These are phyloP conservation scores for Amia ocellicauda DNA, from an alignment of 2,113 vertebrate species.

Conservation along the genomic window DNA sequence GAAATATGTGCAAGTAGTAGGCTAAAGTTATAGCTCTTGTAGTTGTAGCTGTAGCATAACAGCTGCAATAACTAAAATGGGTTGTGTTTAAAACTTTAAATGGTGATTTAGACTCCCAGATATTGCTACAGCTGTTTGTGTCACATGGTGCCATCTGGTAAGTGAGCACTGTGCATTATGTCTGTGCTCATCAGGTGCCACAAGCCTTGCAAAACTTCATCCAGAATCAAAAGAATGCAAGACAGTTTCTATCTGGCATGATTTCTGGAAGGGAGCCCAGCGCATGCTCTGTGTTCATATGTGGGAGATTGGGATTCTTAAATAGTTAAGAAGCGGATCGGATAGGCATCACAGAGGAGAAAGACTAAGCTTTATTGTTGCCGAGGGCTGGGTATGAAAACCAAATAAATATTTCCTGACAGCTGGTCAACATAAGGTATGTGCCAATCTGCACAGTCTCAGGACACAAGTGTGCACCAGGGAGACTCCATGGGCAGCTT, in stretches of 20 bases:
- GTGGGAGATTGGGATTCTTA: conserved; percentile 16
- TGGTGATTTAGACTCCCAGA: too few species aligned
- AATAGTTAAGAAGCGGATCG: conserved; percentile 9
- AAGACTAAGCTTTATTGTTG: conserved; percentile 5
- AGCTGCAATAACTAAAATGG: neutral
- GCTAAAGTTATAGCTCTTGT: too few species aligned
- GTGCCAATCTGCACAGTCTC: conserved; percentile 19
- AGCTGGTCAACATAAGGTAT: conserved; percentile 32
- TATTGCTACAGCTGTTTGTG: neutral
- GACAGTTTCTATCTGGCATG: conserved; percentile 17
- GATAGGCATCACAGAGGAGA: conserved; percentile 12
- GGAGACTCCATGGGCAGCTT: conserved; percentile 27
- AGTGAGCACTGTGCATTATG: neutral
- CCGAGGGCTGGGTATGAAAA: conserved; percentile 8
- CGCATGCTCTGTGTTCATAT: conserved; percentile 14
- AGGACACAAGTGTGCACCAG: conserved; percentile 24
- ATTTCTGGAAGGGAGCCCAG: conserved; percentile 2
- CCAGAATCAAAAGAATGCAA: conserved; percentile 13
- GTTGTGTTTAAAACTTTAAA: neutral
- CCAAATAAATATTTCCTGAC: conserved; percentile 24
- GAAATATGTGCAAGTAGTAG: conserved; percentile 4
- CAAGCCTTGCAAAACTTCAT: too few species aligned
- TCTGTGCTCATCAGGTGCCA: neutral
- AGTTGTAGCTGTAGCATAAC: neutral
- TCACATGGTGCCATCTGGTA: neutral